phyloP scores from a whole-genome alignment of 2,113 vertebrate genomes.

The Trochalopteron elliotii region DNA sequence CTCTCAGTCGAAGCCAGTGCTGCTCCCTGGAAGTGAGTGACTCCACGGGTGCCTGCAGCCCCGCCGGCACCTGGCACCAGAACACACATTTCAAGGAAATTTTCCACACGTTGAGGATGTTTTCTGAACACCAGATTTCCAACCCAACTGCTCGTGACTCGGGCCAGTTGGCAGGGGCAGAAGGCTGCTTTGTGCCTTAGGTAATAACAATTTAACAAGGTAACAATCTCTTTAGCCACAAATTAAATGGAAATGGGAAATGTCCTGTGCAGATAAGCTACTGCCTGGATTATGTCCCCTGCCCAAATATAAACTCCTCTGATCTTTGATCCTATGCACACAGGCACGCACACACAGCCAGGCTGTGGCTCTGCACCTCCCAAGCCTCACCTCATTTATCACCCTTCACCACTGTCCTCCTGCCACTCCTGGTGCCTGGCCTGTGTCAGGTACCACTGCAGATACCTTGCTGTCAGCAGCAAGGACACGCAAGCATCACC shows the following conservation, averaged over 20 bases:
- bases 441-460: background rate
- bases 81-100: constrained; percentile 46
- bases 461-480: background rate
- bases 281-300: constrained; percentile 45
- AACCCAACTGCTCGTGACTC: constrained; percentile 19
- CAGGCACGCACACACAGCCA: background rate
- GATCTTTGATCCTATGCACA: constrained; percentile 39
- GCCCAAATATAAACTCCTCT: constrained; percentile 44
- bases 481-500: background rate
- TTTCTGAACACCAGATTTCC: constrained; percentile 45
- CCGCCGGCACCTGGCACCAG: background rate
- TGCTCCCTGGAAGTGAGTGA: background rate
- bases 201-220: constrained; percentile 62
- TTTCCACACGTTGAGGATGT: constrained; percentile 18
- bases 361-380: background rate
- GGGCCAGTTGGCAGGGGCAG: constrained; percentile 60
- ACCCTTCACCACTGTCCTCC: background rate
- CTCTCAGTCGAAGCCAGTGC: background rate
- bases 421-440: background rate
- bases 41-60: background rate
- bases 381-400: background rate
- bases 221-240: constrained; percentile 62
- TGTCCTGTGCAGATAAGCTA: constrained; percentile 62
- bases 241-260: constrained; percentile 61
- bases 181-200: constrained; percentile 56